Percentiles rank a stretch among this genome's conserved stretches.
These are phyloP conservation scores for Mnemiopsis leidyi DNA, from an alignment of 37 sponge, comb jelly and placozoan species.

Conservation along the genomic window DNA sequence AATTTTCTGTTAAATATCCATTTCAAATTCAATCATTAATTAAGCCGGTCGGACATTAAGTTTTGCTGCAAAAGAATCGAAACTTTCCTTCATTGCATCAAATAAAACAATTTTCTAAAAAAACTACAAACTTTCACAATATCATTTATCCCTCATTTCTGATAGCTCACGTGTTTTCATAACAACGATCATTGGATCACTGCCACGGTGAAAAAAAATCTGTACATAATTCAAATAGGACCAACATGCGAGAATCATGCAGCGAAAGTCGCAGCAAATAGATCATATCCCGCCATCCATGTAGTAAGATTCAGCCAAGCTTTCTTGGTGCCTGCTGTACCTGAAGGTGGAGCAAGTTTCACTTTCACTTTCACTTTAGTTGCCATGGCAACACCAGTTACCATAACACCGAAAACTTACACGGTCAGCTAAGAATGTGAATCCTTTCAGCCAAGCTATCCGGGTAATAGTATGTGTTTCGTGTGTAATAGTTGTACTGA, in stretches of 20 bases:
- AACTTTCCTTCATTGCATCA: too few species aligned
- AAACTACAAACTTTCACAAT: not conserved
- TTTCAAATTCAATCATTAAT: too few species aligned
- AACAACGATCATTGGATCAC: too few species aligned
- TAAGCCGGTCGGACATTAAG: too few species aligned
- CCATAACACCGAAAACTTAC: not conserved
- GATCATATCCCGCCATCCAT: constrained; percentile 26
- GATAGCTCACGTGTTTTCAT: not conserved
- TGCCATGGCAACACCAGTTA: not conserved
- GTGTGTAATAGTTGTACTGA: not conserved
- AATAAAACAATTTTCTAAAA: too few species aligned
- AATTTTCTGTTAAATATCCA: too few species aligned
- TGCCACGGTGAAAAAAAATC: too few species aligned
- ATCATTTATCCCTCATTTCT: not conserved
- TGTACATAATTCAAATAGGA: not conserved
- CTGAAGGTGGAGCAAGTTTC: not conserved
- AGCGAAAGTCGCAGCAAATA: not conserved
- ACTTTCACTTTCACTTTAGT: not conserved
- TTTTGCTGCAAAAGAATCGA: too few species aligned
- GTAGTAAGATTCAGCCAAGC: constrained; percentile 27
- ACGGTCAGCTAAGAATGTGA: not conserved
- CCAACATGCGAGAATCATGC: not conserved
- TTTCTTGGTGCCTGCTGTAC: constrained; percentile 33
- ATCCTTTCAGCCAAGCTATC: not conserved
- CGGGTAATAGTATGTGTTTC: not conserved